Evolutionary conservation across 2,113 vertebrate genomes (phyloP).

Genomic region (Chamaea fasciata): DNA sequence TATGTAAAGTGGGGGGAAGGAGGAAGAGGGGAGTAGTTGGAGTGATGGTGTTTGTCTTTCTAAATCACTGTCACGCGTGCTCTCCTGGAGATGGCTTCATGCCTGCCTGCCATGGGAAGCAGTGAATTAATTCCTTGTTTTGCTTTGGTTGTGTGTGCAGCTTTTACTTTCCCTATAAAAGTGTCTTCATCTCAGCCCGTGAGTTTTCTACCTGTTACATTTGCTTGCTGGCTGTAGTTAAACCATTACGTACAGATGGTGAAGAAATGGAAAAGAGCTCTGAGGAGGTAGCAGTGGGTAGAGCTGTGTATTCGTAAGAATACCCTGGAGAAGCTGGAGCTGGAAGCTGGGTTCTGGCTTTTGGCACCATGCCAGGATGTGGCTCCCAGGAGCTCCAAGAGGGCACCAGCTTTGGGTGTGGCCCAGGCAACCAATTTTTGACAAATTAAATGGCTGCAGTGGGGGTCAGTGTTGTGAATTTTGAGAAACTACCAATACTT

Average conservation of each 20-base stretch:
- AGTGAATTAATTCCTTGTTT: background rate
- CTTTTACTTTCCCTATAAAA: background rate
- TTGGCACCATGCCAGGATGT: background rate
- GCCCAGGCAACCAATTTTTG: background rate
- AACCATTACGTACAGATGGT: background rate
- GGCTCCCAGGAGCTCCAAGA: background rate
- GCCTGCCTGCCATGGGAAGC: background rate
- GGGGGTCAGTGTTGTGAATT: background rate
- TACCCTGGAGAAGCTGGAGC: background rate
- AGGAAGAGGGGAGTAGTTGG: background rate
- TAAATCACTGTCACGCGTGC: fast-evolving
- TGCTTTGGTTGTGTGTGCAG: background rate
- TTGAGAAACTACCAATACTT: background rate
- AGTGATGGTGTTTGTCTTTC: background rate
- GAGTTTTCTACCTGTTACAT: background rate
- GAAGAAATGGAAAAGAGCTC: background rate
- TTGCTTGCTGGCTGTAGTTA: background rate
- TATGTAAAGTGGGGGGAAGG: background rate
- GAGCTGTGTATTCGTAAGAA: background rate
- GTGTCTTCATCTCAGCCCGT: background rate
- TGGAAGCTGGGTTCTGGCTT: background rate
- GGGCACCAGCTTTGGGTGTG: background rate
- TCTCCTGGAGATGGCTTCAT: background rate
- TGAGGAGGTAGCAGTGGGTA: background rate
- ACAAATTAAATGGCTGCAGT: background rate